Evolutionary conservation across 2,888 invertebrate species (phyloP), one percentile per base, ranked within the genome.

Genomic region (Deladenus siricidicola): DNA sequence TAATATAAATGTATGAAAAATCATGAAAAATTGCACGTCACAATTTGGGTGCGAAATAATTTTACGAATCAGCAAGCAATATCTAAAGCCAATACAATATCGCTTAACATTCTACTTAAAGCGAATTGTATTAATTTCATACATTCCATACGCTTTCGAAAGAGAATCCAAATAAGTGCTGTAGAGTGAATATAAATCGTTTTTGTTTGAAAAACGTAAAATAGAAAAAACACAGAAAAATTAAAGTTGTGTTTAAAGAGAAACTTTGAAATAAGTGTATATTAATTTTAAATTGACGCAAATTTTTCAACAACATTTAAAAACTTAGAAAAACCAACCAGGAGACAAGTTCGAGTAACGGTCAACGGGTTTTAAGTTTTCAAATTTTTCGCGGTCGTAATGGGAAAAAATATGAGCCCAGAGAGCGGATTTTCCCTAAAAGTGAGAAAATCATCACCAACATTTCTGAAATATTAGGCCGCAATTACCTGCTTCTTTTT

Each of bases 361-460:
- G 26, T 70, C 57, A 24, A 47, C 28, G 43, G 42, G 21, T 14
- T 48, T 30, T 10, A 60, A 19, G n/a, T 44, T 39, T 6, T 68
- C 68, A 8, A 67, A 63, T 58, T 80, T 78, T 48, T 79, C 74
- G 72, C 87, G 79, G 76, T 91, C 90, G 76, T 92, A 88, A 79
- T 89, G 94, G 78, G 88, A 88, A 19, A 87, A 85, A 58, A 96
- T 84, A 81, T 94, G 93, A 63, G 90, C 88, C 98, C 98, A 98
- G 4, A 98, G 83, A 0, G 94, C 91, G 0, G 94, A 94, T 82
- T 94, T 96, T 8, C 94, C 93, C 84, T 85, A 73, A 19, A 74
- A 71, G 10, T 14, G 6, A 23, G 28, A 34, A 34, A 34, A 34
- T 34, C 39, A 34, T 14, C 14, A 6, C 6, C 39, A 6, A 34